Conservation (phyloP, 2,888 invertebrate species). For the Drosophila heteroneura region DNA sequence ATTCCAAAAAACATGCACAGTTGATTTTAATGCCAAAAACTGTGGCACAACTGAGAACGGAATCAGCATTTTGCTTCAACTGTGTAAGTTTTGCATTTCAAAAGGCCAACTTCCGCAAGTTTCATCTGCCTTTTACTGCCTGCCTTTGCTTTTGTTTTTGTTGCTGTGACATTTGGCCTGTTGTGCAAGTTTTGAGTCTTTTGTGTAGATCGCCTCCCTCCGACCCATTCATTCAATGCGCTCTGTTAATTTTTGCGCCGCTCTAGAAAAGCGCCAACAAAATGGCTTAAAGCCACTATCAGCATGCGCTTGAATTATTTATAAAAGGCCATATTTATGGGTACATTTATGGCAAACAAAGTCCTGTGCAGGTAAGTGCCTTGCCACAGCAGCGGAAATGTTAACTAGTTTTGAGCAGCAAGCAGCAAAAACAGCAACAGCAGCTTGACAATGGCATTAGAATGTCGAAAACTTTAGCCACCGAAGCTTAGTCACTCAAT, state of each 20-base stretch:
- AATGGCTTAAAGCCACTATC: constrained; percentile 69
- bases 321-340: constrained; percentile 78
- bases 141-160: constrained; percentile 10
- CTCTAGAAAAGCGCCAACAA: constrained; percentile 55
- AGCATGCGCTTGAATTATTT: constrained; percentile 77
- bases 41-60: constrained; percentile 19
- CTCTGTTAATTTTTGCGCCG: constrained; percentile 76
- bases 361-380: constrained; percentile 45
- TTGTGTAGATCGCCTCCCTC: constrained; percentile 35
- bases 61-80: constrained; percentile 4
- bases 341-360: constrained; percentile 36
- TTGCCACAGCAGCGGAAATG: constrained; percentile 68
- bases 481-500: constrained; percentile 77
- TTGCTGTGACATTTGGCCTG: constrained; percentile 67
- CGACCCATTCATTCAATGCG: constrained; percentile 64
- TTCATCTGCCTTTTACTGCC: constrained; percentile 30
- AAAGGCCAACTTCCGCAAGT: constrained; percentile 67
- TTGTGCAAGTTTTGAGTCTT: constrained; percentile 51
- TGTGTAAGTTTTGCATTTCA: constrained; percentile 66
- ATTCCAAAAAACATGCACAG: constrained; percentile 69
- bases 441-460: constrained; percentile 81
- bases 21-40: constrained; percentile 62
- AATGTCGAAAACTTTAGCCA: constrained; percentile 74
- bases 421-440: constrained; percentile 57
- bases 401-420: constrained; percentile 66